A percentile compares a stretch with the other conserved stretches of the same genome.
phyloP scores from a whole-genome alignment of 2,888 invertebrate genomes.

The Drosophila monieri region DNA sequence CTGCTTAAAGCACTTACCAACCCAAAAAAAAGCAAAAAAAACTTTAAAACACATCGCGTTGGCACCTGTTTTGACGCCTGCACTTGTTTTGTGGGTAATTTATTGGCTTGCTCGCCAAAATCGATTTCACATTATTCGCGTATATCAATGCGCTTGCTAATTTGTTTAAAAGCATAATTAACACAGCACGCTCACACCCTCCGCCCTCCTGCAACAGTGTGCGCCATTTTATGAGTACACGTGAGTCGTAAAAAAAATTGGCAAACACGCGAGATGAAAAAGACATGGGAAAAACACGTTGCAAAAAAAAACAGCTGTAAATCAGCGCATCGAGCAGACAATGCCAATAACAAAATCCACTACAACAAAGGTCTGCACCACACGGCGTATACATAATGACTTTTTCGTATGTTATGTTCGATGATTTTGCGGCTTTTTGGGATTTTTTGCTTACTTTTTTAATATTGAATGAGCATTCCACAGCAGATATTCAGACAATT shows the following conservation, averaged over 20 bases:
- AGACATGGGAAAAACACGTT: conserved; percentile 33
- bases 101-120: conserved; percentile 56
- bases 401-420: conserved; percentile 41
- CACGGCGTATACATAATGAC: conserved; percentile 60
- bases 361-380: conserved; percentile 17
- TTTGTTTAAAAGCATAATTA: conserved; percentile 79
- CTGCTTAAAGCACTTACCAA: conserved; percentile 6
- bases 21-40: neutral
- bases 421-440: conserved; percentile 40
- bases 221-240: conserved; percentile 59
- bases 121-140: conserved; percentile 68
- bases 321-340: conserved; percentile 54
- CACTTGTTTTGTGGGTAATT: conserved; percentile 52
- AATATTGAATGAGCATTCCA: too few relatives aligned
- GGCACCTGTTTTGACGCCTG: conserved; percentile 39
- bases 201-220: conserved; percentile 6
- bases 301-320: conserved; percentile 51
- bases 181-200: conserved; percentile 41
- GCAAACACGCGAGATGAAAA: conserved; percentile 56
- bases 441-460: neutral
- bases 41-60: conserved; percentile 14
- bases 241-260: conserved; percentile 69
- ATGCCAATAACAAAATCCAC: conserved; percentile 30
- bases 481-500: neutral
- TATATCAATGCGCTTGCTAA: conserved; percentile 67